phyloP scores from a whole-genome alignment of 2,888 invertebrate species.

The Drosophila pegasa region DNA sequence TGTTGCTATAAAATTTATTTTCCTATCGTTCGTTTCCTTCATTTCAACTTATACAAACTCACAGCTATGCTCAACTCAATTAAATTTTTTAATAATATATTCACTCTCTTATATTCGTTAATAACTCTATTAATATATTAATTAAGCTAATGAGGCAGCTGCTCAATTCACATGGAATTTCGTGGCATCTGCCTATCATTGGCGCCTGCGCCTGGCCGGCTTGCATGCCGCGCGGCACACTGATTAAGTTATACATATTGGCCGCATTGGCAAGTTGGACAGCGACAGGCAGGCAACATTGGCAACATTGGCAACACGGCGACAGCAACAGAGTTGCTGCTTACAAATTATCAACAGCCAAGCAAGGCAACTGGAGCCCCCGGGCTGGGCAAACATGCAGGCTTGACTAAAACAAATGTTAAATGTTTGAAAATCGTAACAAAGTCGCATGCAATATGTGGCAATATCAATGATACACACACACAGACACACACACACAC shows the following conservation, averaged over 20 bases:
- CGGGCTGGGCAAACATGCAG: conserved; percentile 67
- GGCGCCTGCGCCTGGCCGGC: conserved; percentile 8
- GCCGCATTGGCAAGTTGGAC: conserved; percentile 52
- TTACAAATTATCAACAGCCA: conserved; percentile 71
- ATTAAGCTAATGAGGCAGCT: not conserved
- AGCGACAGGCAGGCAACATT: conserved; percentile 55
- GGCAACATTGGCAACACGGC: conserved; percentile 31
- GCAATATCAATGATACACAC: conserved; percentile 50
- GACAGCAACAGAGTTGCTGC: conserved; percentile 50
- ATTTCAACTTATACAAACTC: not conserved
- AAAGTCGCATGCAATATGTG: conserved; percentile 66
- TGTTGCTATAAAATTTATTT: too few species aligned
- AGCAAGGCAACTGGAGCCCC: conserved; percentile 33
- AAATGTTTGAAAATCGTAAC: conserved; percentile 73
- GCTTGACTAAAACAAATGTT: conserved; percentile 69
- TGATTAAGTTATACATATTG: conserved; percentile 60
- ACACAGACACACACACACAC: conserved; percentile 24
- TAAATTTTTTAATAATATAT: not conserved
- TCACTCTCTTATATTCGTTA: not conserved
- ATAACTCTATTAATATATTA: not conserved
- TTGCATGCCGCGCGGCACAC: conserved; percentile 30
- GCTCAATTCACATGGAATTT: too few species aligned
- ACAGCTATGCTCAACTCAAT: not conserved
- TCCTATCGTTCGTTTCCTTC: too few species aligned
- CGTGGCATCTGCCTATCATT: conserved; percentile 28